phyloP scores from a whole-genome alignment of 2,797 vertebrate genomes.

The Lithobates pipiens region DNA sequence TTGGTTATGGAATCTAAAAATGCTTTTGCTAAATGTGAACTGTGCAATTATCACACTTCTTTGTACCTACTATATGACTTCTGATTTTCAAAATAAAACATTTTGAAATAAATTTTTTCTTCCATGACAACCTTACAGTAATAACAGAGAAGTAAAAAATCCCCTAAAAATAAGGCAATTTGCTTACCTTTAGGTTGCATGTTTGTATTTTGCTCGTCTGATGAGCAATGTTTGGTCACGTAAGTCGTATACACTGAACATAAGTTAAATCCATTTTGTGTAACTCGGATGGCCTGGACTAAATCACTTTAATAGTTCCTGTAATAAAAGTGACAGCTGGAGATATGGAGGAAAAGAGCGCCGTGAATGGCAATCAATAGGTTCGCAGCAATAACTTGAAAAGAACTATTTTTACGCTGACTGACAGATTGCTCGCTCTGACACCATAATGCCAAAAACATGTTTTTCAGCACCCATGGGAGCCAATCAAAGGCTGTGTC shows the following conservation, averaged over 20 bases:
- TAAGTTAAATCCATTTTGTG: not conserved
- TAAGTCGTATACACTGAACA: not conserved
- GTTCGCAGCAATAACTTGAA: constrained; percentile 59
- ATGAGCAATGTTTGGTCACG: not conserved
- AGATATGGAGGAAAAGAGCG: constrained; percentile 53
- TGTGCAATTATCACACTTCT: too few relatives aligned
- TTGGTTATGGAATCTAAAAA: too few relatives aligned
- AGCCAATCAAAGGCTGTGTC: not conserved
- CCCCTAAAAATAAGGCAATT: too few relatives aligned
- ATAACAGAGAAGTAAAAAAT: too few relatives aligned
- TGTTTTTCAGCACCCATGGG: not conserved
- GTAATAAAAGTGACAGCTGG: constrained; percentile 62
- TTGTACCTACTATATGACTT: too few relatives aligned
- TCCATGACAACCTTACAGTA: too few relatives aligned
- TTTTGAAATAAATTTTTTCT: too few relatives aligned
- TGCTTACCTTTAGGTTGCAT: not conserved
- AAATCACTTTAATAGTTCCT: not conserved
- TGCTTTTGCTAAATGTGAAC: too few relatives aligned
- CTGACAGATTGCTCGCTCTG: constrained; percentile 19
- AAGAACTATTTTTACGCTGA: constrained; percentile 49
- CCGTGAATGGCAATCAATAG: constrained; percentile 51
- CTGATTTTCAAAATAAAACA: too few relatives aligned
- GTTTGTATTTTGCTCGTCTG: not conserved
- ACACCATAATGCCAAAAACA: constrained; percentile 6
- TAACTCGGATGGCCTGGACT: constrained; percentile 7